phyloP scores from a whole-genome alignment of 2,113 vertebrate genomes.

The Pipa parva region DNA sequence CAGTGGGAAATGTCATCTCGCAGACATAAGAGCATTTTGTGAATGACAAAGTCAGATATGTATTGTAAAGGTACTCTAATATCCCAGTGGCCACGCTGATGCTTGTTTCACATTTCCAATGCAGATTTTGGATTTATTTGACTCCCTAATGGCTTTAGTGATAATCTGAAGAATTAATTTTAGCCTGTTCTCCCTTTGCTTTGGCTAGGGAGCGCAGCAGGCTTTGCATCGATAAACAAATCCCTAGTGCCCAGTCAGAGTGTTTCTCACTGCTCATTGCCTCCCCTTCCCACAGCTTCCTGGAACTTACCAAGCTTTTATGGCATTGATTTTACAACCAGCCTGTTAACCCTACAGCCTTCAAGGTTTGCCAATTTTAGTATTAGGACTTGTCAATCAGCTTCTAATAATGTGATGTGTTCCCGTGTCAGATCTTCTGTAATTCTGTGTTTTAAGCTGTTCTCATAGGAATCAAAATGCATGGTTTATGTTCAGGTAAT shows the following conservation, averaged over 20 bases:
- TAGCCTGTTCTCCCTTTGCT: constrained; percentile 66
- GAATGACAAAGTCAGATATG: no score
- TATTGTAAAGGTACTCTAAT: no score
- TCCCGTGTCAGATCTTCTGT: background rate
- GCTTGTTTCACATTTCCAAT: background rate
- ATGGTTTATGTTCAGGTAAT: no score
- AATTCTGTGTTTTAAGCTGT: no score
- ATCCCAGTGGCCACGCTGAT: background rate
- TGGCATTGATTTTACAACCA: constrained; percentile 98
- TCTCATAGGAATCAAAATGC: no score
- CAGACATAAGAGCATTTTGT: no score
- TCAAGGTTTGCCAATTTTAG: constrained; percentile 58
- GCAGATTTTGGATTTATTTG: background rate
- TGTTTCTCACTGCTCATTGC: constrained; percentile 43
- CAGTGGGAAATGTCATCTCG: no score
- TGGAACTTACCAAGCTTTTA: constrained; percentile 99
- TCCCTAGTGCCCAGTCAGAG: constrained; percentile 96
- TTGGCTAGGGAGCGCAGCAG: constrained; percentile 78
- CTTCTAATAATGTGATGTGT: constrained; percentile 44
- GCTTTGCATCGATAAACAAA: constrained; percentile 86
- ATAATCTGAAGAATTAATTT: constrained; percentile 56
- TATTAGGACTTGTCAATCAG: constrained; percentile 60
- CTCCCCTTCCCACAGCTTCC: constrained; percentile 85
- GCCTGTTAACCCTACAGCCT: constrained; percentile 87
- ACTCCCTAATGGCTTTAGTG: constrained; percentile 5